phyloP scores from a whole-genome alignment of 2,113 vertebrate species.

The Callospermophilus lateralis region DNA sequence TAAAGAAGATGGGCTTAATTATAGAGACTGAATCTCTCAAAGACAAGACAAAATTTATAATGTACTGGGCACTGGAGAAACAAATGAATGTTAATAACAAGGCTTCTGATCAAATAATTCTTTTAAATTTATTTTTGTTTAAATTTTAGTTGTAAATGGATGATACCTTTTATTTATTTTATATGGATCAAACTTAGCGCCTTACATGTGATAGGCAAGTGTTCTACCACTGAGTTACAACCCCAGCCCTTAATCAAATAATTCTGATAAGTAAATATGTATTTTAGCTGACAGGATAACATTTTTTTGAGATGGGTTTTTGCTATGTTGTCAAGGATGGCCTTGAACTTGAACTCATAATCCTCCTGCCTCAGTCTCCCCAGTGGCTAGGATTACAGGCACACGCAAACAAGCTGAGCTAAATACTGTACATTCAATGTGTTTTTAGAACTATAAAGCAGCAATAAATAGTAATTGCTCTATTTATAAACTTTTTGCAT shows the following conservation, averaged over 20 bases:
- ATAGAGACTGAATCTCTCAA: not conserved
- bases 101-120: not conserved
- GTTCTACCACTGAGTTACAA: no score
- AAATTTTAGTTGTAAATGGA: no score
- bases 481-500: not conserved
- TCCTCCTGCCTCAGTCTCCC: no score
- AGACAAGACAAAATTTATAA: slow-evolving; percentile 24
- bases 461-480: not conserved
- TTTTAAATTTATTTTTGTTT: no score
- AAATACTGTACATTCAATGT: not conserved
- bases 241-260: no score
- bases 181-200: no score
- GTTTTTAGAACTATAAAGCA: slow-evolving; percentile 41
- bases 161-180: no score
- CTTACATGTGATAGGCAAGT: no score
- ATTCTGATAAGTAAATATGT: not conserved
- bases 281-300: slow-evolving; percentile 21
- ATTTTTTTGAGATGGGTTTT: not conserved
- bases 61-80: not conserved
- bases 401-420: not conserved
- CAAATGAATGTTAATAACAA: not conserved
- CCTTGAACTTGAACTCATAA: no score
- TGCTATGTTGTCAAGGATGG: not conserved
- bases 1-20: slow-evolving; percentile 13
- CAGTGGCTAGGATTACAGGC: not conserved